These are phyloP conservation scores for Rhagonycha fulva DNA, from an alignment of 2,888 invertebrate species.

Conservation along the genomic window DNA sequence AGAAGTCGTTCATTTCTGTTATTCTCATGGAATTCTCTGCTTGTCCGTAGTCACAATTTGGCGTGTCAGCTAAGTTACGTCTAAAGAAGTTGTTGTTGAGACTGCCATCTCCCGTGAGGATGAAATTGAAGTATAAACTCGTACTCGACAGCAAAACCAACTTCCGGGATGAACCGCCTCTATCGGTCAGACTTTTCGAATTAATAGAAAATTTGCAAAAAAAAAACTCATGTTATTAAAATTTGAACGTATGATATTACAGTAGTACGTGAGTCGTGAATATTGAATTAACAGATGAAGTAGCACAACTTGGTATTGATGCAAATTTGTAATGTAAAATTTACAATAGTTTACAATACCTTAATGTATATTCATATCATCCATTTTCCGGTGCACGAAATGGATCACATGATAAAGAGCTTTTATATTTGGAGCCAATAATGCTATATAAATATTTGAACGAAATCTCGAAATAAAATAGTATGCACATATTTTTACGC, in stretches of 20 bases:
- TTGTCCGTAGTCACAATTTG: no score
- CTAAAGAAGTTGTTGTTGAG: no score
- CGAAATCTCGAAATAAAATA: not conserved
- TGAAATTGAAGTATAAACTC: no score
- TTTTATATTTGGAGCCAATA: not conserved
- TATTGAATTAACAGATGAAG: not conserved
- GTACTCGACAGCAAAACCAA: no score
- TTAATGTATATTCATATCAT: not conserved
- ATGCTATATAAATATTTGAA: not conserved
- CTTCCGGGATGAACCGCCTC: no score
- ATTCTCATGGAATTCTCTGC: no score
- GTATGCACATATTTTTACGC: not conserved
- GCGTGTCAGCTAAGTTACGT: no score
- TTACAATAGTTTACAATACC: not conserved
- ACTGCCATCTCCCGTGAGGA: no score
- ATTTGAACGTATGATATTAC: not conserved
- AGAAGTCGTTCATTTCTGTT: no score
- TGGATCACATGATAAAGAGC: not conserved
- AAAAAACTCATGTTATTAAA: not conserved
- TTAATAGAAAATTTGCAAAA: no score
- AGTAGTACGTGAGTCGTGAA: not conserved
- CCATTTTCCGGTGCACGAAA: not conserved
- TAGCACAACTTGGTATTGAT: not conserved
- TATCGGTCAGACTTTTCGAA: no score
- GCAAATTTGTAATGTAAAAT: not conserved